phyloP scores from a whole-genome alignment of 2,888 invertebrate genomes.

The Drosophila monieri region DNA sequence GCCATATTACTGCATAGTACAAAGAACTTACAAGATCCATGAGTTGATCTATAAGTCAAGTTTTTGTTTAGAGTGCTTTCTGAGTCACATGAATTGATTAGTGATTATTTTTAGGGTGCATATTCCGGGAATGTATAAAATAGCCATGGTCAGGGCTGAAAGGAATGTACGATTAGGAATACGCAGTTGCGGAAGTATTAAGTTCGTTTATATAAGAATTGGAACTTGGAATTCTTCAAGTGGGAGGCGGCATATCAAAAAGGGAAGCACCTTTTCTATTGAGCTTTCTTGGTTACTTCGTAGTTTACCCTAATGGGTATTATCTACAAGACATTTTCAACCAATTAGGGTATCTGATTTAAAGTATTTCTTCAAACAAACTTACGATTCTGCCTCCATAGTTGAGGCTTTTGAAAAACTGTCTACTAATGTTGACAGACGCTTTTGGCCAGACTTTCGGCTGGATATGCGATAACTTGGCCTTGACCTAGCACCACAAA shows the following conservation, averaged over 20 bases:
- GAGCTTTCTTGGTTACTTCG: background rate
- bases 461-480: conserved; percentile 47
- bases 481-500: conserved; percentile 68
- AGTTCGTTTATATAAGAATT: conserved; percentile 6
- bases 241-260: background rate
- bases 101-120: conserved; percentile 28
- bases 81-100: conserved; percentile 31
- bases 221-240: conserved; percentile 15
- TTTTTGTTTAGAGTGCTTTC: conserved; percentile 14
- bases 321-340: background rate
- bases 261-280: conserved; percentile 18
- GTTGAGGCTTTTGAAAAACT: background rate
- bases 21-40: conserved; percentile 9
- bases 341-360: background rate
- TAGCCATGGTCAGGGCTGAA: conserved; percentile 53
- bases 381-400: background rate
- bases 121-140: conserved; percentile 50
- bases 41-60: conserved; percentile 10
- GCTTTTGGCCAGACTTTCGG: conserved; percentile 20
- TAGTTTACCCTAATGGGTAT: background rate
- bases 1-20: background rate
- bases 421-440: conserved; percentile 49
- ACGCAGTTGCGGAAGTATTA: conserved; percentile 50
- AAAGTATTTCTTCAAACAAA: background rate
- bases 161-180: conserved; percentile 45